Conservation (phyloP, 1,140 invertebrate species). For the Cylas formicarius region DNA sequence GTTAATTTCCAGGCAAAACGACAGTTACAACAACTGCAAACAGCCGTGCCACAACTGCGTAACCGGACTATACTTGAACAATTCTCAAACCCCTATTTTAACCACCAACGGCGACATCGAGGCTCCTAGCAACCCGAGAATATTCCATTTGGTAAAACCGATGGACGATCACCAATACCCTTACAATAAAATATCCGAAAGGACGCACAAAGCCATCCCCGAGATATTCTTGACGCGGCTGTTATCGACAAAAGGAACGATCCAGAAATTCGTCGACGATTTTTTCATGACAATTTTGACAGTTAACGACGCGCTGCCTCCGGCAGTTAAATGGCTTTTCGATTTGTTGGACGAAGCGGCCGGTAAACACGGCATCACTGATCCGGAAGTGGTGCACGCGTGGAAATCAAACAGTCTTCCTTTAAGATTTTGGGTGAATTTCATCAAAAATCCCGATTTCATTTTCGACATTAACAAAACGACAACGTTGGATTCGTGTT, state of each 20-base stretch:
- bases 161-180: conserved; percentile 63
- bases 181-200: conserved; percentile 57
- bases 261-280: conserved; percentile 95
- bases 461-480: conserved; percentile 96
- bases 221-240: conserved; percentile 91
- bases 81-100: conserved; percentile 65
- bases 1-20: conserved; percentile 79
- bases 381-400: conserved; percentile 86
- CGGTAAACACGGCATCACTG: conserved; percentile 70
- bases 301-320: conserved; percentile 81
- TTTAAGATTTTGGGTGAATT: conserved; percentile 93
- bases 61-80: conserved; percentile 65
- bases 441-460: conserved; percentile 95
- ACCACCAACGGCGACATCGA: conserved; percentile 65
- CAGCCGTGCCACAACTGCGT: conserved; percentile 73
- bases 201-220: conserved; percentile 86
- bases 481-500: conserved; percentile 80
- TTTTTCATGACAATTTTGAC: conserved; percentile 85
- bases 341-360: conserved; percentile 90
- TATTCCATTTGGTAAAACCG: conserved; percentile 81
- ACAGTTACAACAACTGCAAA: conserved; percentile 72
- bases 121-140: conserved; percentile 58
- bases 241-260: conserved; percentile 89
- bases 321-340: conserved; percentile 92
- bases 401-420: conserved; percentile 95